Conservation (phyloP, 2,113 vertebrate genomes). For the Oreochromis aureus region DNA sequence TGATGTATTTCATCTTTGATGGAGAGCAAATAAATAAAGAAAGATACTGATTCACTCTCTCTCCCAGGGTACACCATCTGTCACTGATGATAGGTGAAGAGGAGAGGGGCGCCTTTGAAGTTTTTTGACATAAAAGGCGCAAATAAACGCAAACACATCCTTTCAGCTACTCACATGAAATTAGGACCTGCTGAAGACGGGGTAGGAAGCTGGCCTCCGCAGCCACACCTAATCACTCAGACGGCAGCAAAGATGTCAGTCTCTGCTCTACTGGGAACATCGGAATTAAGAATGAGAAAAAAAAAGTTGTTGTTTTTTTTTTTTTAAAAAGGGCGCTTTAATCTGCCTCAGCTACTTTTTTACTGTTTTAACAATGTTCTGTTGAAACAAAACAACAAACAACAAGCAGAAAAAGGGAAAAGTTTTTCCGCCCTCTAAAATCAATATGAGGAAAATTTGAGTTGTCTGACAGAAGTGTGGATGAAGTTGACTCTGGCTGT, state of each 20-base stretch:
- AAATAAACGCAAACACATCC: slow-evolving; percentile 74
- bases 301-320: not conserved
- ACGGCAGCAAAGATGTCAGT: slow-evolving; percentile 64
- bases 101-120: slow-evolving; percentile 71
- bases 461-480: slow-evolving; percentile 37
- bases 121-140: slow-evolving; percentile 74
- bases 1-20: slow-evolving; percentile 59
- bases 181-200: slow-evolving; percentile 58
- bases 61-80: slow-evolving; percentile 67
- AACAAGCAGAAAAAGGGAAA: slow-evolving; percentile 29
- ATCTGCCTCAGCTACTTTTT: slow-evolving; percentile 70
- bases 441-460: slow-evolving; percentile 51
- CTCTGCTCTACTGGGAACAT: slow-evolving; percentile 57
- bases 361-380: slow-evolving; percentile 50
- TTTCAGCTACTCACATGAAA: slow-evolving; percentile 76
- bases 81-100: slow-evolving; percentile 71
- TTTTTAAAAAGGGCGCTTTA: slow-evolving; percentile 39
- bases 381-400: slow-evolving; percentile 60
- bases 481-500: slow-evolving; percentile 43
- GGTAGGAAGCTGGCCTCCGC: slow-evolving; percentile 65
- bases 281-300: slow-evolving; percentile 51
- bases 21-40: slow-evolving; percentile 68
- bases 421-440: slow-evolving; percentile 50
- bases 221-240: slow-evolving; percentile 78
- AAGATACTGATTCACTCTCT: slow-evolving; percentile 51